phyloP scores from a whole-genome alignment of 2,113 vertebrate species.

The Gorsachius goisagi region DNA sequence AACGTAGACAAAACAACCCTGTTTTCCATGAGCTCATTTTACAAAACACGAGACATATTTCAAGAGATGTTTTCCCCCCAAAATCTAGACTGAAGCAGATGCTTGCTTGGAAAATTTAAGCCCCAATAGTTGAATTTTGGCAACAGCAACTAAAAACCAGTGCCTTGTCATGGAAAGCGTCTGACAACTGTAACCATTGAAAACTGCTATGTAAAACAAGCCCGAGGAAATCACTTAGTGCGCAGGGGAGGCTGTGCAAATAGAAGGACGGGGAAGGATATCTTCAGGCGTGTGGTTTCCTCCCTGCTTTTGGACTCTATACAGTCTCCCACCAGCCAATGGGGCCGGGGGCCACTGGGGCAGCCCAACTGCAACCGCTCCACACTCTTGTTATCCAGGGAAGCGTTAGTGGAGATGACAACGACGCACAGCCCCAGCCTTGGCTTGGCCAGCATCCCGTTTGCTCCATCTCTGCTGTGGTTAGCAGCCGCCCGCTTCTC shows the following conservation, averaged over 20 bases:
- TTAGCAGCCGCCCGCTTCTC: not conserved
- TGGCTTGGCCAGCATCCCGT: not conserved
- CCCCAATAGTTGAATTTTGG: not conserved
- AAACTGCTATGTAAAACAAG: not conserved
- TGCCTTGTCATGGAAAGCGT: not conserved
- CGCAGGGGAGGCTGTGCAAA: not conserved
- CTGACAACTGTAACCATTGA: not conserved
- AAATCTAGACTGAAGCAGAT: slow-evolving; percentile 23
- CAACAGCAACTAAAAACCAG: not conserved
- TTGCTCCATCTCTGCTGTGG: not conserved
- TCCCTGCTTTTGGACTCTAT: not conserved
- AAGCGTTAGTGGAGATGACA: not conserved
- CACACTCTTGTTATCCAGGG: not conserved
- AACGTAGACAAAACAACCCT: slow-evolving; percentile 29
- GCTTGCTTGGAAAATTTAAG: slow-evolving; percentile 3
- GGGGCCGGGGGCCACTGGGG: not conserved
- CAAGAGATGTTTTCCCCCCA: not conserved
- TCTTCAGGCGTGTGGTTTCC: not conserved
- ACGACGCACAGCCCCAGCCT: not conserved
- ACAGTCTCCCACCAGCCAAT: not conserved
- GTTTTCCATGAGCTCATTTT: slow-evolving; percentile 35
- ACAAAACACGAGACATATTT: not conserved
- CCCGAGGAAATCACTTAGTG: not conserved
- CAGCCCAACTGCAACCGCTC: not conserved
- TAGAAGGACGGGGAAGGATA: not conserved